Evolutionary conservation across 2,113 vertebrate genomes (phyloP).

Genomic region (Pleuronectes platessa): DNA sequence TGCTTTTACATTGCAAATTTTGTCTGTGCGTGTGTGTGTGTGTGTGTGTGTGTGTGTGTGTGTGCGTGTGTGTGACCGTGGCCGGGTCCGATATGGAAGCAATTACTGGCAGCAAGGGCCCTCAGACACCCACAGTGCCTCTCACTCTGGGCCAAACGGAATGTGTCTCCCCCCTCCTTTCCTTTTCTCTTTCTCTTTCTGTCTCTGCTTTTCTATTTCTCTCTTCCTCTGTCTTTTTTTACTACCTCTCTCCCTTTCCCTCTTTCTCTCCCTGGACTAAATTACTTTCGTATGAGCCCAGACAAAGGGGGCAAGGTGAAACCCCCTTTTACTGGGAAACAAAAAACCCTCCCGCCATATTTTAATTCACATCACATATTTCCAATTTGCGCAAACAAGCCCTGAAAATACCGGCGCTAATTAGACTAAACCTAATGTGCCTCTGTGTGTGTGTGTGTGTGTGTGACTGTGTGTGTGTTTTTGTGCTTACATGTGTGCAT

Average conservation of each 20-base stretch:
- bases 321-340: conserved; percentile 82
- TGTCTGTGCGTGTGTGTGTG: conserved; percentile 17
- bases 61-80: conserved; percentile 64
- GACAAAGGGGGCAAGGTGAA: conserved; percentile 82
- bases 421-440: conserved; percentile 77
- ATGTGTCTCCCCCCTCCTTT: conserved; percentile 72
- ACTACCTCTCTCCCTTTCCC: conserved; percentile 25
- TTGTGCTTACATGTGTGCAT: conserved; percentile 45
- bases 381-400: conserved; percentile 83
- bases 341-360: conserved; percentile 77
- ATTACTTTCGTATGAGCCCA: conserved; percentile 87
- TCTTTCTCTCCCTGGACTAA: conserved; percentile 68
- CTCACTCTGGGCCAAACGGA: conserved; percentile 86
- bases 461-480: conserved; percentile 28
- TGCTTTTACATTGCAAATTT: conserved; percentile 46
- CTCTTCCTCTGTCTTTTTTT: conserved; percentile 32
- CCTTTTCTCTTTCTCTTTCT: conserved; percentile 47
- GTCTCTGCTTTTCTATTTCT: conserved; percentile 53
- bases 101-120: conserved; percentile 90
- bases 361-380: conserved; percentile 90
- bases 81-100: conserved; percentile 90
- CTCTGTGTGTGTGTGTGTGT: conserved; percentile 18
- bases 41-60: conserved; percentile 3
- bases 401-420: conserved; percentile 78
- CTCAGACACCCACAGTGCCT: conserved; percentile 89